Evolutionary conservation across 2,113 vertebrate genomes (phyloP).

Genomic region (Grantiella picta): DNA sequence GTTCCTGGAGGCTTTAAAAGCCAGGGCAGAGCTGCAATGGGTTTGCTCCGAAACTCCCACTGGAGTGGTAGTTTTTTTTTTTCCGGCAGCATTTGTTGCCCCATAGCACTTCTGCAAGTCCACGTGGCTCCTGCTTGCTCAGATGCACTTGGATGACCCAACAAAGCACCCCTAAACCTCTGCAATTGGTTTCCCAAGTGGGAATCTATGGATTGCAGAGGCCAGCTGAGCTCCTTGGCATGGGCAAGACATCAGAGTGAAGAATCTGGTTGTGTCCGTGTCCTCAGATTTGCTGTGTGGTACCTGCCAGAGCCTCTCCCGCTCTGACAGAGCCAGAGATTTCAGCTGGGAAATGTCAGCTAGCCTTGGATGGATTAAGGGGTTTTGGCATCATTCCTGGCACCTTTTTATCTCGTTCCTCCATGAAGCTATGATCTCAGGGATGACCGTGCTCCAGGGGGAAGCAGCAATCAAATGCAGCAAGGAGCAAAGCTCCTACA

Average conservation of each 20-base stretch:
- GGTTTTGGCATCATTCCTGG: neutral
- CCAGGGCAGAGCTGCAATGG: rapidly evolving
- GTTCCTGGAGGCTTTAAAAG: neutral
- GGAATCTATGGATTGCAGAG: neutral
- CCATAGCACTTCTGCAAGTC: neutral
- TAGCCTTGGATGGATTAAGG: constrained; percentile 9
- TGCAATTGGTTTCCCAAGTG: neutral
- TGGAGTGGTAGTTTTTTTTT: neutral
- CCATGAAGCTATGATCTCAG: neutral
- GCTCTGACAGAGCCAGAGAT: constrained; percentile 4
- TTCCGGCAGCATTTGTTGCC: neutral
- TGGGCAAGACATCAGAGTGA: neutral
- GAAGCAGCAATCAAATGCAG: neutral
- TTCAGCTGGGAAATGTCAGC: constrained; percentile 13
- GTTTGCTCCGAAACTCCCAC: rapidly evolving
- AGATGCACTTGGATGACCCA: neutral
- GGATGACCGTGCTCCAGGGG: neutral
- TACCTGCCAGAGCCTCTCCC: neutral
- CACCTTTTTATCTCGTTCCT: constrained; percentile 32
- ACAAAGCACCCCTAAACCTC: neutral
- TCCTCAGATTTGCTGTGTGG: neutral
- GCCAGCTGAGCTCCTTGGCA: neutral
- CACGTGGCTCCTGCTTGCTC: neutral
- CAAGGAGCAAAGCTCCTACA: neutral
- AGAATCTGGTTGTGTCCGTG: neutral